Evolutionary conservation across 1,140 invertebrate genomes (phyloP), one percentile per base, ranked within the genome.

Genomic region (Megalopta genalis): DNA sequence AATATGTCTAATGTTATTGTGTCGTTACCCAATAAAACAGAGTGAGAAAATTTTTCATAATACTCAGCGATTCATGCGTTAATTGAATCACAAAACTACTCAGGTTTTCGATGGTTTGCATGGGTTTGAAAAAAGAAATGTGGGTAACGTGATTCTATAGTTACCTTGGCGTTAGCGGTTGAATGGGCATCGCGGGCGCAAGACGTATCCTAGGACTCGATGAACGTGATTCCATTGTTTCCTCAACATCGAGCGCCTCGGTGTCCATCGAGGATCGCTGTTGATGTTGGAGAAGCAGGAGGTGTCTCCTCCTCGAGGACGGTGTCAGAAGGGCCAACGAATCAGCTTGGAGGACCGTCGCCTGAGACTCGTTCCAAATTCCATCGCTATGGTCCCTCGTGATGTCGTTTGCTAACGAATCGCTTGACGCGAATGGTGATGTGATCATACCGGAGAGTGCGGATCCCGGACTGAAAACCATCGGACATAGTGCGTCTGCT

Each of bases 311-410:
- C 87, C 95, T 94, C 0, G 96, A 96, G 2, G 96, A 96, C 6
- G 96, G 96, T 3, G 96, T 97, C 49, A 97, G 86, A 65, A 96
- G 87, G 49, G 94, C 93, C 49, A 95, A 90, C 6, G 95, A 95
- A 88, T 96, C 96, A 1, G 95, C 95, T 90, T 96, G 96, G 39
- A 97, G 92, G 21, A 97, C 96, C 2, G 96, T 97, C 1, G 96
- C 95, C 92, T 97, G 96, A 21, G 96, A 97, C 93, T 97, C 96
- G 91, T 97, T 97, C 96, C 96, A 97, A 87, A 96, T 95, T 52
- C 96, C 96, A 90, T 97, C 96, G 52, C 96, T 97, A 89, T 97
- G 96, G 90, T 97, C 96, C 88, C 96, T 95, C 62, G 95, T 96
- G 39, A 94, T 92, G 89, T 97, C 96, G 81, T 96, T 96, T 21